Percentiles rank a stretch among this genome's conserved stretches.
These are phyloP conservation scores for Pyrrhia umbra DNA, from an alignment of 2,888 invertebrate genomes.

Conservation along the genomic window DNA sequence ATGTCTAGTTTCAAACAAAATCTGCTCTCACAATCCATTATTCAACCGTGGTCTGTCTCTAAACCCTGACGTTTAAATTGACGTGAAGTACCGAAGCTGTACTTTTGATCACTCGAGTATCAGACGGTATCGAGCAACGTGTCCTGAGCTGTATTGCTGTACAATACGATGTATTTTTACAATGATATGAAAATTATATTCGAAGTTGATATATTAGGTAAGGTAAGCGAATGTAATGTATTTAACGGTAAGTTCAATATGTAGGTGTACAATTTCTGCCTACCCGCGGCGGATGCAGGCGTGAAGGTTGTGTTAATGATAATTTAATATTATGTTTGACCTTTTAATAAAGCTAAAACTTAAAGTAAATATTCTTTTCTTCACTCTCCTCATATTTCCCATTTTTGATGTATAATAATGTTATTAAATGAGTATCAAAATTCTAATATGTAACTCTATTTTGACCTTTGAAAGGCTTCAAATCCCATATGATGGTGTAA, in stretches of 20 bases:
- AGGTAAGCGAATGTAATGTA: constrained; percentile 52
- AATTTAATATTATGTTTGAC: constrained; percentile 61
- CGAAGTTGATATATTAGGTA: constrained; percentile 59
- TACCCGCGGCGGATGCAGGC: constrained; percentile 8
- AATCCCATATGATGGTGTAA: constrained; percentile 34
- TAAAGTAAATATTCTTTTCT: constrained; percentile 43
- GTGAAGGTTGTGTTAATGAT: constrained; percentile 56
- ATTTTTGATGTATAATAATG: constrained; percentile 9
- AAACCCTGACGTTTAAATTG: constrained; percentile 62
- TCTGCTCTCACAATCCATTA: constrained; percentile 15
- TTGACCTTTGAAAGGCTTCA: constrained; percentile 43
- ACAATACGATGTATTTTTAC: constrained; percentile 52
- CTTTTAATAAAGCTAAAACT: constrained; percentile 52
- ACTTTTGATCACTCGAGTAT: constrained; percentile 49
- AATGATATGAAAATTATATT: constrained; percentile 49
- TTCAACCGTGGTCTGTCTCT: constrained; percentile 31
- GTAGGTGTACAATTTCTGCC: constrained; percentile 15
- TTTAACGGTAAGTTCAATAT: constrained; percentile 43
- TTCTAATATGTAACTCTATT: constrained; percentile 30
- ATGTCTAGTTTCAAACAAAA: background rate
- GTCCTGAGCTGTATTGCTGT: constrained; percentile 59
- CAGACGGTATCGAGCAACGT: constrained; percentile 42
- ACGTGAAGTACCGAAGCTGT: constrained; percentile 56
- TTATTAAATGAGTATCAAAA: constrained; percentile 27
- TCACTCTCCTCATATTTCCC: constrained; percentile 21